phyloP scores from a whole-genome alignment of 2,113 vertebrate species.

The Pycnonotus jocosus region DNA sequence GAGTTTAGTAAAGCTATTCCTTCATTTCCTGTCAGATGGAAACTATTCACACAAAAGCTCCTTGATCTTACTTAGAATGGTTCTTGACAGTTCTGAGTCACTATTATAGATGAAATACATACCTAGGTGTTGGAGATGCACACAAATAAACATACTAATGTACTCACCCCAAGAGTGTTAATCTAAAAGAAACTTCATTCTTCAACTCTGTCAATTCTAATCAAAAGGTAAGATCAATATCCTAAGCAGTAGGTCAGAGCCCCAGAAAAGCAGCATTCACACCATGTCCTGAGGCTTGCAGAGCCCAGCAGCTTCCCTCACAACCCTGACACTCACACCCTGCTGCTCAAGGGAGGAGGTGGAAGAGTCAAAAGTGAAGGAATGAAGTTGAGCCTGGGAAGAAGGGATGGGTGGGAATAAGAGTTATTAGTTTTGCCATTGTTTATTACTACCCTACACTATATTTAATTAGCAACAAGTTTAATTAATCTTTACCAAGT shows the following conservation, averaged over 20 bases:
- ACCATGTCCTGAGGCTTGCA: neutral
- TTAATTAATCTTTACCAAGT: neutral
- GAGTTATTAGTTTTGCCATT: neutral
- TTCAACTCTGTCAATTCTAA: neutral
- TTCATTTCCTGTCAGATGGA: neutral
- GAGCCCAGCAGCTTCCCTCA: neutral
- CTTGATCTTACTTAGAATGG: neutral
- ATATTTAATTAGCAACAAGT: neutral
- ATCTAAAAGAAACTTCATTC: neutral
- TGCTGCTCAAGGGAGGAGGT: neutral
- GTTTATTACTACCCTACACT: neutral
- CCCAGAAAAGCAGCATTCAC: neutral
- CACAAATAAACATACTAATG: constrained; percentile 5
- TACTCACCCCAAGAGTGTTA: neutral
- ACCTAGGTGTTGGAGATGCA: neutral
- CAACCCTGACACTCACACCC: too few species aligned
- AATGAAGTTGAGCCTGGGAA: neutral
- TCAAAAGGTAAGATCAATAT: neutral
- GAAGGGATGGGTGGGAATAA: neutral
- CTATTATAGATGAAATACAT: neutral
- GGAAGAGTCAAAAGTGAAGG: neutral
- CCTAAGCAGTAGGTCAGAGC: neutral
- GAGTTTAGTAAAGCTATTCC: neutral
- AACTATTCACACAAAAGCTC: neutral
- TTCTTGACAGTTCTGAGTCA: neutral